A percentile compares a stretch with the other conserved stretches of the same genome.
phyloP scores from a whole-genome alignment of 1,140 invertebrate genomes.

The Megathymus violae region DNA sequence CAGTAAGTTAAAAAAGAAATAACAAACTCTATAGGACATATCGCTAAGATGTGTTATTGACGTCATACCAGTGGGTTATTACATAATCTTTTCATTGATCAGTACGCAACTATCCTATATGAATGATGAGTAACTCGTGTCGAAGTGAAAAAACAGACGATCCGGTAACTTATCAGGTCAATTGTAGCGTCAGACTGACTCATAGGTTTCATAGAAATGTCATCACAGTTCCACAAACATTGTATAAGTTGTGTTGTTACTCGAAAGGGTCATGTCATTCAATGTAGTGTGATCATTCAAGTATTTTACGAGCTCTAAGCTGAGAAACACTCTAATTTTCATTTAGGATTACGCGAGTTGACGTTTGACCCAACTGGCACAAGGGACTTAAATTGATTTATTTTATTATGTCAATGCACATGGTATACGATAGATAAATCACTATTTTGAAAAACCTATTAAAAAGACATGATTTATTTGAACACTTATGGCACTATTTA shows the following conservation, averaged over 20 bases:
- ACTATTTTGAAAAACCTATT: conserved; percentile 19
- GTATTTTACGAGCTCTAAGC: neutral
- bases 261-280: conserved; percentile 31
- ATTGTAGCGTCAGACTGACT: conserved; percentile 58
- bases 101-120: conserved; percentile 47
- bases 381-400: neutral
- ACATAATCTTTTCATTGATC: conserved; percentile 69
- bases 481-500: conserved; percentile 6
- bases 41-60: conserved; percentile 20
- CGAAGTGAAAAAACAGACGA: conserved; percentile 60
- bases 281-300: conserved; percentile 7
- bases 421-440: neutral
- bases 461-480: conserved; percentile 2
- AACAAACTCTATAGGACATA: neutral
- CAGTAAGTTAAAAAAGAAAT: no score
- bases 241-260: conserved; percentile 40
- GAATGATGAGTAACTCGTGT: conserved; percentile 65
- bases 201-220: conserved; percentile 60
- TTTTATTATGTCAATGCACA: neutral
- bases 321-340: neutral
- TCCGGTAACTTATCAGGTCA: conserved; percentile 64
- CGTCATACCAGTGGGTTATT: conserved; percentile 38
- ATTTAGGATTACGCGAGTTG: neutral
- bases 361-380: neutral
- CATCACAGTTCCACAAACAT: conserved; percentile 65